These are phyloP conservation scores for Crossaster papposus DNA, from an alignment of 53 echinoderm and acorn worm genomes.

Conservation along the genomic window DNA sequence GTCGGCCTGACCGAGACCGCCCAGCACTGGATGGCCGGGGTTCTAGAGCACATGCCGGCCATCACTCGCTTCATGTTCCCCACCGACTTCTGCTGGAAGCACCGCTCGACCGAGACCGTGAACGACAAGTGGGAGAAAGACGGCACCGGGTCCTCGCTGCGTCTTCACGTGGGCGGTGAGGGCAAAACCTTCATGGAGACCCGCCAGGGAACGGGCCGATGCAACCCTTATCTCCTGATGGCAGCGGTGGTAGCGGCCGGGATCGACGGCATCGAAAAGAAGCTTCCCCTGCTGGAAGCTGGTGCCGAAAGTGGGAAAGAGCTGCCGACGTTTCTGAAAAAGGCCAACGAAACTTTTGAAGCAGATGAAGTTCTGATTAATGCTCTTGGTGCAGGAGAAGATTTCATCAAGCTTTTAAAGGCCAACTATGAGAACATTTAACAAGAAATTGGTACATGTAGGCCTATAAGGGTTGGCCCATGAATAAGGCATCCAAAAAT, in stretches of 20 bases:
- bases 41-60: constrained; percentile 67
- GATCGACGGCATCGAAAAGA: constrained; percentile 79
- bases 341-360: constrained; percentile 66
- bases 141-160: constrained; percentile 60
- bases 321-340: constrained; percentile 62
- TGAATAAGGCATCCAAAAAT: too few species aligned
- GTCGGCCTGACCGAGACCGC: constrained; percentile 62
- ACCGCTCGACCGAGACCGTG: constrained; percentile 49
- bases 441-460: neutral
- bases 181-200: constrained; percentile 74
- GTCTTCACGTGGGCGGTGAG: constrained; percentile 65
- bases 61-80: constrained; percentile 63
- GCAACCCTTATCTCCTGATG: constrained; percentile 80
- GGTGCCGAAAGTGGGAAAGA: constrained; percentile 41
- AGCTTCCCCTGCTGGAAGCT: constrained; percentile 61
- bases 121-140: constrained; percentile 73
- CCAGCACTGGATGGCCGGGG: constrained; percentile 80
- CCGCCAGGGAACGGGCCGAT: constrained; percentile 71
- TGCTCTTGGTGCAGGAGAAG: constrained; percentile 69
- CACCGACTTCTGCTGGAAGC: constrained; percentile 67
- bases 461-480: too few species aligned
- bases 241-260: constrained; percentile 81
- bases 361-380: constrained; percentile 68
- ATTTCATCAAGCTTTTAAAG: constrained; percentile 72
- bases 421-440: constrained; percentile 11